Evolutionary conservation across 2,113 vertebrate genomes (phyloP), one percentile per base, ranked within the genome.

Genomic region (Erythrolamprus reginae): DNA sequence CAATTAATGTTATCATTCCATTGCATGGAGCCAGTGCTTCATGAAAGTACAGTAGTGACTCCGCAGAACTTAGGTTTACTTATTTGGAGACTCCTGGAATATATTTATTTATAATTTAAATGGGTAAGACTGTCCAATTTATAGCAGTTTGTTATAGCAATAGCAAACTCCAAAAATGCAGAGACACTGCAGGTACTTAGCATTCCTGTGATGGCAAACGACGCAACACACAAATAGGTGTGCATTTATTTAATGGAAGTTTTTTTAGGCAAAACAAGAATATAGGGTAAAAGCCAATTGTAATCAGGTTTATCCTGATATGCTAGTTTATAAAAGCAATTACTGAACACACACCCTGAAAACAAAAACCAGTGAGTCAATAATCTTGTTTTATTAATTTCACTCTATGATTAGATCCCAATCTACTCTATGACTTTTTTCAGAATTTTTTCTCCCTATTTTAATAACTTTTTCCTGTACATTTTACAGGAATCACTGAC

Each of bases 171-270:
- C 33, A 33, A 77, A 38, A 77, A 38, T 77, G 1, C 65, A 77
- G 65, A 77, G 65, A 19, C 2, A 33, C 33, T 77, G 6, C 13
- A 17, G 65, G n/a, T 77, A 21, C 33, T 38, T 65, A 84, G 45
- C 91, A 88, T 58, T 89, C 87, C 58, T 53, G 90, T 91, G 92
- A 82, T 86, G 90, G 93, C 51, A 42, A 92, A 82, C 56, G 88
- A 92, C 96, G 91, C 89, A 92, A 94, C 93, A 93, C 89, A 91
- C 17, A 53, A 89, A 90, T 88, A 89, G 92, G 91, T 86, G 26
- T 90, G 92, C 58, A 92, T 77, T 85, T 91, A 89, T 89, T 95
- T 95, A 94, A 91, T 93, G 86, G 61, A 93, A 91, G 70, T 42
- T 92, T 47, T 52, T 83, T 0, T 0, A 7, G 45, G 82, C 52